Conservation (phyloP, 2,797 vertebrate species). For the Gymnothorax reevesii region DNA sequence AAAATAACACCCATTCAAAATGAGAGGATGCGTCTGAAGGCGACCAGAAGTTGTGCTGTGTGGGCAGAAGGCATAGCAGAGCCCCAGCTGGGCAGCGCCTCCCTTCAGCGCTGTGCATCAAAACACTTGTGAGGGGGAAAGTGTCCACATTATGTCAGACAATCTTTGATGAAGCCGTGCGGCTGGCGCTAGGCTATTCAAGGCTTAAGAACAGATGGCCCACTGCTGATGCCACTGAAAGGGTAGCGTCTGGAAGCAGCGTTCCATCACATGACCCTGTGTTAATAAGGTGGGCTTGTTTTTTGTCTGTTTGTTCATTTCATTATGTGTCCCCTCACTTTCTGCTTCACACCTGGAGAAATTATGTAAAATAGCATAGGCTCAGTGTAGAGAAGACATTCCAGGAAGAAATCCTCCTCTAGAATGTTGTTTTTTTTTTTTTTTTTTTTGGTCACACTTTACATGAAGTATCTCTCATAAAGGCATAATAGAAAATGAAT, state of each 20-base stretch:
- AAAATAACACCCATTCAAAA: background rate
- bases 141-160: slow-evolving; percentile 39
- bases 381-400: background rate
- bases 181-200: slow-evolving; percentile 31
- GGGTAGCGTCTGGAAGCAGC: slow-evolving; percentile 27
- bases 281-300: slow-evolving; percentile 15
- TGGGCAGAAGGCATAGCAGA: background rate
- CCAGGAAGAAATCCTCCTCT: background rate
- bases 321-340: background rate
- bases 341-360: background rate
- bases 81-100: too few relatives aligned
- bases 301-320: background rate
- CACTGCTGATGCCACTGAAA: slow-evolving; percentile 46
- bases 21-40: background rate
- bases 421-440: too few relatives aligned
- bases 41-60: background rate
- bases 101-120: background rate
- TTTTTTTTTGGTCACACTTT: too few relatives aligned
- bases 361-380: slow-evolving; percentile 18
- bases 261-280: slow-evolving; percentile 35
- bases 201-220: slow-evolving; percentile 42
- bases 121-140: background rate
- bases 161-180: slow-evolving; percentile 34
- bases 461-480: too few relatives aligned
- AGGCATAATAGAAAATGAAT: too few relatives aligned